Conservation (phyloP, 2,888 invertebrate genomes). For the Eledone cirrhosa region DNA sequence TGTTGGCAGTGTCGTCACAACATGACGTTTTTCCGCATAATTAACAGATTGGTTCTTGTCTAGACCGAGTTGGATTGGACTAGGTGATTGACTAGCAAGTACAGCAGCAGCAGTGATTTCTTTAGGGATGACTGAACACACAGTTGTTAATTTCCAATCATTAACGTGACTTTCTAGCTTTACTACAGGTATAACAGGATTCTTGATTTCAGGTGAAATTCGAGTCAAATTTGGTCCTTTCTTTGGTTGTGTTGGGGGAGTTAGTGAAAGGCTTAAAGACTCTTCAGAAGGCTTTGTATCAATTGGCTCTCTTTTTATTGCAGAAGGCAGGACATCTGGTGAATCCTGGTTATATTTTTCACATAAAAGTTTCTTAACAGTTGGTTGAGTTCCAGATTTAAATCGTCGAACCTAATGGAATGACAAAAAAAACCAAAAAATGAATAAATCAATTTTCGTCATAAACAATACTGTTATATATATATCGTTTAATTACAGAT, state of each 20-base stretch:
- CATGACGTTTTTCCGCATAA: background rate
- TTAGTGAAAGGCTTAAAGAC: background rate
- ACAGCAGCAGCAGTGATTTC: conserved; percentile 25
- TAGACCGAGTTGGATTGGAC: conserved; percentile 13
- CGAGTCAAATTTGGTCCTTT: background rate
- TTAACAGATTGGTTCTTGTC: conserved; percentile 3
- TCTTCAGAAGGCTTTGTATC: background rate
- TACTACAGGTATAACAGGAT: background rate
- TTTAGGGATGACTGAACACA: conserved; percentile 2
- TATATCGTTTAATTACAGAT: no score
- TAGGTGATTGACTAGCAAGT: conserved; percentile 17
- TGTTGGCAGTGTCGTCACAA: background rate
- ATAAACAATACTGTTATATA: no score
- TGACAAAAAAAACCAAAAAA: background rate
- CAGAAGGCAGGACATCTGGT: background rate
- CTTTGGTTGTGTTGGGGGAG: background rate
- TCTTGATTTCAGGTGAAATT: background rate
- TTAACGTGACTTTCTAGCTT: no score
- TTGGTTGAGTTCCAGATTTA: conserved; percentile 14
- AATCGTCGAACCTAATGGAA: conserved; percentile 1
- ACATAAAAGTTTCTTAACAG: conserved; percentile 21
- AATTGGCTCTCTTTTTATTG: background rate
- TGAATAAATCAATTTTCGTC: background rate
- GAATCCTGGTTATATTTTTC: conserved; percentile 11
- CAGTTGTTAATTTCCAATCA: background rate